phyloP scores from a whole-genome alignment of 2,888 invertebrate species.

The Cenopis cana region DNA sequence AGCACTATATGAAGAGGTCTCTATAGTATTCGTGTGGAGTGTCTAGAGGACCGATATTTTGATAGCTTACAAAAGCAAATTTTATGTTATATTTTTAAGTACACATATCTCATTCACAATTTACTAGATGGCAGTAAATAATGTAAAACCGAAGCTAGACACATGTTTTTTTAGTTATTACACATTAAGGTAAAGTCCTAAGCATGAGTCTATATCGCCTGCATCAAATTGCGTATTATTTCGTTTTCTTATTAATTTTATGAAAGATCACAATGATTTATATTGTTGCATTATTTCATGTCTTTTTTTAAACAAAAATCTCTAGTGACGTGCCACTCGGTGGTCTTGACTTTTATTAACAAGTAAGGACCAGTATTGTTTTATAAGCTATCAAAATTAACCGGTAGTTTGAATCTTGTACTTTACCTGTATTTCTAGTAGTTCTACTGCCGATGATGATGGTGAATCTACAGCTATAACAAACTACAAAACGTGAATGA shows the following conservation, averaged over 20 bases:
- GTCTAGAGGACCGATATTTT: neutral
- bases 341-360: no score
- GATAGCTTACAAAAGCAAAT: slow-evolving; percentile 27
- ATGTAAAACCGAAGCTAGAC: neutral
- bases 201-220: no score
- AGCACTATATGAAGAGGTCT: slow-evolving; percentile 38
- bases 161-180: no score
- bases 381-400: slow-evolving; percentile 26
- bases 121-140: neutral
- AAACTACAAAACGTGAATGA: slow-evolving; percentile 75
- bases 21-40: slow-evolving; percentile 31
- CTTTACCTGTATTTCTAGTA: slow-evolving; percentile 50
- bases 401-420: slow-evolving; percentile 47
- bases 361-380: neutral
- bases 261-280: no score
- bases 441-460: slow-evolving; percentile 62
- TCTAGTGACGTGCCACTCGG: no score
- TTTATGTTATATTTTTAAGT: neutral
- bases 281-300: no score
- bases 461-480: slow-evolving; percentile 73
- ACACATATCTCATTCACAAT: neutral
- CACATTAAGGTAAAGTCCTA: no score
- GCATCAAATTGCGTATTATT: no score
- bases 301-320: neutral
- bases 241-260: no score